Percentiles rank a stretch among this genome's conserved stretches.
Conservation (phyloP, 2,888 invertebrate genomes). For the Heliconius cydno region DNA sequence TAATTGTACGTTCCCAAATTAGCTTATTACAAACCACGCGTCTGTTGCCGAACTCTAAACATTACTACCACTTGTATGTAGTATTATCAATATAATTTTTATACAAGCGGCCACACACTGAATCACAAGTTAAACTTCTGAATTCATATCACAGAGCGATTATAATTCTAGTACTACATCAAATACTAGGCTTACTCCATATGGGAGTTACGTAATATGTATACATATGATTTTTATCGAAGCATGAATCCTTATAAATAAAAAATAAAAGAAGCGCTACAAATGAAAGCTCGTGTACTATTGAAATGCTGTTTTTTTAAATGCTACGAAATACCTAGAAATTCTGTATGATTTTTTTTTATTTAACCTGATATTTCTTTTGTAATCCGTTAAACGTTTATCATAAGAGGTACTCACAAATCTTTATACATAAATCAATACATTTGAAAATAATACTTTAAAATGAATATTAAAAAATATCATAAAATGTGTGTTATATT, state of each 20-base stretch:
- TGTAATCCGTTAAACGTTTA: too few species aligned
- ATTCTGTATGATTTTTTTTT: background rate
- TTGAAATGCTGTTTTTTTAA: background rate
- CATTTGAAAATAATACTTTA: too few species aligned
- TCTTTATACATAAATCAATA: too few species aligned
- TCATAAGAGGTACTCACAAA: background rate
- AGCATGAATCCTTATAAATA: constrained; percentile 26
- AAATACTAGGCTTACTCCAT: constrained; percentile 34
- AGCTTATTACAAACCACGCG: constrained; percentile 1
- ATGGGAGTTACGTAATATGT: background rate
- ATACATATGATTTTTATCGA: constrained; percentile 11
- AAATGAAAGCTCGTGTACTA: constrained; percentile 24
- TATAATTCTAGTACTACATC: constrained; percentile 58
- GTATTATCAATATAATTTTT: background rate
- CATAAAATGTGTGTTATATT: too few species aligned
- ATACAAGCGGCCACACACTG: constrained; percentile 44
- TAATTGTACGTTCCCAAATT: background rate
- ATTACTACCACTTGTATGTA: background rate
- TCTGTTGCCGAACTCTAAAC: background rate
- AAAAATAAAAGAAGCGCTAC: constrained; percentile 23
- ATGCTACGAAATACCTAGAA: background rate
- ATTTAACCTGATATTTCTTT: background rate
- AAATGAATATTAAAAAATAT: too few species aligned
- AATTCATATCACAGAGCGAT: constrained; percentile 66
- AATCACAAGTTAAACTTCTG: constrained; percentile 46